Base-by-base conservation (phyloP, 2,888 invertebrate genomes). In the Orchesella flavescens region DNA sequence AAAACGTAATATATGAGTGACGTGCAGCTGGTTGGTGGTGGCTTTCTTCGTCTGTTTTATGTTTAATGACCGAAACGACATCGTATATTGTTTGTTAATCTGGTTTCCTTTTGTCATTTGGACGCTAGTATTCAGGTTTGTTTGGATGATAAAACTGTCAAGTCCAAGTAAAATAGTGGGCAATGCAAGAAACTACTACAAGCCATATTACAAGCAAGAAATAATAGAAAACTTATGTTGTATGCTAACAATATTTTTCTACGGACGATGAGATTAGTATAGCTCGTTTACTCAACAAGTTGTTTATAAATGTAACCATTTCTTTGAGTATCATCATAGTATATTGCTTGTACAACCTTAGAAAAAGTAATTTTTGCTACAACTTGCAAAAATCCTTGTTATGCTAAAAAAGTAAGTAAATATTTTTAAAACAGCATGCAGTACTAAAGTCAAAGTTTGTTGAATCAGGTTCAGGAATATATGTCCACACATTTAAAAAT, bases 61-160 rank as follows among this genome's bases (percentile, higher is more conserved):
- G 23, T 53, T 75, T 75, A 75, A 75, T 75, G 75, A 53, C 65
- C 75, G 53, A 59, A 75, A 75, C 63, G 53, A 65, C 65, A 75
- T 75, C 63, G 15, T 65, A 53, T 24, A 75, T 66, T 55, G 65
- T 75, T 34, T 55, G 66, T 5, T 59, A 76, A 68, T 76, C 76
- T 76, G 76, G 77, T 77, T 68, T 68, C 77, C 77, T 77, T 75
- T 68, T 77, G 68, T 68, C 68, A 59, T 68, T 44, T 68, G 57
- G 43, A 57, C 55, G 66, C 55, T 77, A 23, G 59, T 15, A 68
- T 68, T 77, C 77, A 44, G 77, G 77, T 77, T 77, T 77, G 68
- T 68, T 76, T 66, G 57, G 76, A 68, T 68, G 66, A 76, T 76
- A 76, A 76, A 76, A 76, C 55, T 68, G 76, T 76, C 76, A 76